Base-by-base conservation (phyloP, 2,888 invertebrate genomes). In the Standfussiana lucernea region DNA sequence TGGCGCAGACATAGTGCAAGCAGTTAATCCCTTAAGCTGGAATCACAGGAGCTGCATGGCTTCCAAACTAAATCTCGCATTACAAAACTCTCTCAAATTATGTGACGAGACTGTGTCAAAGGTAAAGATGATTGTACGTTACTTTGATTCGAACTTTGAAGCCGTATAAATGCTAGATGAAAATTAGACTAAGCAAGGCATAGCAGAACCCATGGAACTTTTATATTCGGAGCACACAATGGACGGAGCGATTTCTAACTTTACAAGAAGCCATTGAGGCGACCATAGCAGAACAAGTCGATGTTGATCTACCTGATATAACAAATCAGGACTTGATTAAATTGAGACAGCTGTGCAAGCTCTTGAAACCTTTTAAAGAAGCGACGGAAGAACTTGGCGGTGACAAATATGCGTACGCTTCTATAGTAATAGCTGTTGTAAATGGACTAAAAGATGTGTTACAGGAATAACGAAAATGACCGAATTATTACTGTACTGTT, bases 361-460 rank as follows among this genome's bases (percentile, higher is more conserved):
- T 78, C 24, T 18, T 80, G n/a, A 65, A 47, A 65, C 78, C 81
- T 80, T 80, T 78, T 45, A 37, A 10, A 37, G 80, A 80, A 73
- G 74, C 56, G 7, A 80, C 56, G 0, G 24, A 40, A 28, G 65
- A 80, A 35, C 40, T 78, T 15, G 32, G 47, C 1, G 37, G 13
- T 24, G 15, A 73, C 18, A 80, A 73, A 56, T 78, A 78, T 47
- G 24, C 42, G 3, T 24, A 45, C 0, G 56, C 74, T 28, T 73
- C 78, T 18, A 80, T 64, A 56, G 18, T 56, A 24, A 73, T 78
- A 65, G 45, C 78, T 28, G n/a, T 80, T 35, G 35, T 80, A 1
- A 65, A 80, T 28, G 28, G 47, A 47, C 47, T 80, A 32, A 73
- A 50, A 42, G 56, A 35, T 24, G 77, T 77, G 2, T 32, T 76